Percentiles rank a stretch among this genome's conserved stretches.
Conservation (phyloP, 2,888 invertebrate genomes). For the Xestia xanthographa region DNA sequence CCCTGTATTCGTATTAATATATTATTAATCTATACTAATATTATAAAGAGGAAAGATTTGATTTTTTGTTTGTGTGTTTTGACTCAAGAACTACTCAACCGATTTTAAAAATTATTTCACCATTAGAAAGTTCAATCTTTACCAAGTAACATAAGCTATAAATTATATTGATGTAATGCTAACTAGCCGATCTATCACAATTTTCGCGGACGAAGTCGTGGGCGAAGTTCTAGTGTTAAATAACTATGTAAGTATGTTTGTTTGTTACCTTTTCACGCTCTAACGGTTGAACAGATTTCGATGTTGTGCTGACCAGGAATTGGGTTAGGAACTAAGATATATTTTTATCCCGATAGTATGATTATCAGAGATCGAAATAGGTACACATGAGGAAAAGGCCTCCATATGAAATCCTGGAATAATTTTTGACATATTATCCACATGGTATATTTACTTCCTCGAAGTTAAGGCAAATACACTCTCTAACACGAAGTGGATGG, state of each 20-base stretch:
- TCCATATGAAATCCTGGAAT: background rate
- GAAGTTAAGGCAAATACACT: background rate
- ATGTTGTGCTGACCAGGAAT: background rate
- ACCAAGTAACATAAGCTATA: no score
- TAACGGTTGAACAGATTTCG: background rate
- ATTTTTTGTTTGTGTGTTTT: no score
- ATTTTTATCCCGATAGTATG: background rate
- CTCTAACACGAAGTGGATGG: no score
- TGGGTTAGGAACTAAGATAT: background rate
- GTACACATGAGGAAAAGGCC: background rate
- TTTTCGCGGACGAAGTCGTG: no score
- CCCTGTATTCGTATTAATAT: background rate
- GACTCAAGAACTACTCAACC: no score
- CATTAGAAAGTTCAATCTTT: no score
- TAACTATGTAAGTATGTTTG: background rate
- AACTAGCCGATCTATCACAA: no score
- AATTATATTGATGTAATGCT: no score
- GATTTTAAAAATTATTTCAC: no score
- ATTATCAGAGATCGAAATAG: background rate
- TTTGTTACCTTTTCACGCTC: background rate
- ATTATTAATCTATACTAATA: no score
- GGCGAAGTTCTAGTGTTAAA: background rate
- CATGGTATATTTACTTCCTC: background rate
- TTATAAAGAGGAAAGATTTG: background rate
- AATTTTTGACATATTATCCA: background rate